Conservation (phyloP, 1,140 invertebrate species). For the Belonocnema kinseyi region DNA sequence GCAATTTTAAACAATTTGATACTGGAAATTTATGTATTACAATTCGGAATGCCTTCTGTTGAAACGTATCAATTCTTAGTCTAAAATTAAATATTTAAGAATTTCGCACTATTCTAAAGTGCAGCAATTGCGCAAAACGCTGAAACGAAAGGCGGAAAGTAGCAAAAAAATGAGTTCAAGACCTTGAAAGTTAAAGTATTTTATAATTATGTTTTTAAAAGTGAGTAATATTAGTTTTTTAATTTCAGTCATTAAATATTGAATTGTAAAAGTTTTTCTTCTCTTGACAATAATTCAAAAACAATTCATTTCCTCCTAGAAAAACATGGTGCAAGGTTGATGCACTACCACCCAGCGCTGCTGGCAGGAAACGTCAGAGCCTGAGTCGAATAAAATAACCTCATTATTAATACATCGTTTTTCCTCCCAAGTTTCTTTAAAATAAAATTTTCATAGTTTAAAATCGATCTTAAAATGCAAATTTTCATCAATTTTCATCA, state of each 20-base stretch:
- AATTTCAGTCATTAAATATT: no score
- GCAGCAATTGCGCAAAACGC: no score
- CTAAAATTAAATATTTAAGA: no score
- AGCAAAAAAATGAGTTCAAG: no score
- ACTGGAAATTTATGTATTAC: no score
- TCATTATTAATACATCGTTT: background rate
- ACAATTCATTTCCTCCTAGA: conserved; percentile 17
- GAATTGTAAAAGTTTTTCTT: background rate
- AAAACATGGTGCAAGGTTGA: background rate
- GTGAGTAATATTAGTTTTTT: no score
- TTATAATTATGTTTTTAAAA: no score
- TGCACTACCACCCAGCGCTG: conserved; percentile 18
- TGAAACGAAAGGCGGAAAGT: no score
- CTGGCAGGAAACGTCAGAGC: conserved; percentile 14
- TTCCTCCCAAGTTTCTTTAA: background rate
- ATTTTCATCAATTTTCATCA: background rate
- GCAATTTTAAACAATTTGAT: no score
- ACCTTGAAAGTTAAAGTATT: no score
- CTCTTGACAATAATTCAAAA: background rate
- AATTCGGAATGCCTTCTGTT: no score
- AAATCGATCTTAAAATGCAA: background rate
- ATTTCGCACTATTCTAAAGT: background rate
- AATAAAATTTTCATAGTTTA: background rate
- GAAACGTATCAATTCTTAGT: no score
- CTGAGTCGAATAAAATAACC: conserved; percentile 20